A percentile compares a stretch with the other conserved stretches of the same genome.
These are phyloP conservation scores for Salminus brasiliensis DNA, from an alignment of 2,113 vertebrate genomes.

Conservation along the genomic window DNA sequence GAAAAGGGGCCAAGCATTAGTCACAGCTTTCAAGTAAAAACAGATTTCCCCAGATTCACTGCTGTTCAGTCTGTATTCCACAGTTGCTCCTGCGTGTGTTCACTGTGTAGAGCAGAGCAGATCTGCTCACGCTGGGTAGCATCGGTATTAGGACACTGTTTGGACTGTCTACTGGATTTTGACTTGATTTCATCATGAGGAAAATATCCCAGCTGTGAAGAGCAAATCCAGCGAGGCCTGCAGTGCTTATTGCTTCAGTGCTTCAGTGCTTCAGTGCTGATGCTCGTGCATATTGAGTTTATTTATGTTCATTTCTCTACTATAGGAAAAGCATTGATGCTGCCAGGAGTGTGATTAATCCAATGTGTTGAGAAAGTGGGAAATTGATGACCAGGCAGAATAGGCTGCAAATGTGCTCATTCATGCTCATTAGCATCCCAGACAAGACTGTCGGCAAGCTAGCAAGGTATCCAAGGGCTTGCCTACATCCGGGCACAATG, in stretches of 20 bases:
- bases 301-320: background rate
- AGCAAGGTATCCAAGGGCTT: conserved; percentile 55
- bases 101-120: background rate
- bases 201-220: background rate
- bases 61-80: background rate
- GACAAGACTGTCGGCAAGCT: conserved; percentile 58
- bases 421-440: conserved; percentile 56
- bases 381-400: conserved; percentile 25
- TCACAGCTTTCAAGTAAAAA: conserved; percentile 32
- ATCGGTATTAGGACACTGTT: background rate
- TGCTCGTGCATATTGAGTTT: background rate
- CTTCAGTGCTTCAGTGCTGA: background rate
- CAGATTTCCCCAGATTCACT: conserved; percentile 5
- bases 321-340: background rate
- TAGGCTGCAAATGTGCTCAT: conserved; percentile 16
- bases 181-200: background rate
- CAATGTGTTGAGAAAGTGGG: too few species aligned
- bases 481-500: conserved; percentile 47
- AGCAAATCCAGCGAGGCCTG: background rate
- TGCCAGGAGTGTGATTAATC: background rate
- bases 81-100: conserved; percentile 16
- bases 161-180: background rate
- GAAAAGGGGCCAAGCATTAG: conserved; percentile 9
- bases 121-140: conserved; percentile 8
- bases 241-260: background rate